Evolutionary conservation across 2,888 invertebrate genomes (phyloP).

Genomic region (Polia nebulosa): DNA sequence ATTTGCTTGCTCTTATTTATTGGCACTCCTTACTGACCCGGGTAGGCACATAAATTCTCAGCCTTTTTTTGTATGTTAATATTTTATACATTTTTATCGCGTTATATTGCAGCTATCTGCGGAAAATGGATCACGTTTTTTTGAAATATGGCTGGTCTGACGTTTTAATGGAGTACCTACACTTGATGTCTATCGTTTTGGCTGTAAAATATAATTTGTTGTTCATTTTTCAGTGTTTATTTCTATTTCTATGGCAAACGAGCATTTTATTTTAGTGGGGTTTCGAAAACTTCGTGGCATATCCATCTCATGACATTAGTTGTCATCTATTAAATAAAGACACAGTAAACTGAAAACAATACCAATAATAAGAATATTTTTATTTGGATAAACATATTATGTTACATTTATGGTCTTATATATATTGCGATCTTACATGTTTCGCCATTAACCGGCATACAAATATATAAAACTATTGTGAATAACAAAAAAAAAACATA

Average conservation of each 20-base stretch:
- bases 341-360: not conserved
- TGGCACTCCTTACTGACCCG: constrained; percentile 36
- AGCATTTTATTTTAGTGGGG: constrained; percentile 12
- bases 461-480: too few species aligned
- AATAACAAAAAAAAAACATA: too few species aligned
- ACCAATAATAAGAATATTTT: not conserved
- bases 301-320: constrained; percentile 18
- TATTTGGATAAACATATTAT: too few species aligned
- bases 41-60: constrained; percentile 38
- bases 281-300: not conserved
- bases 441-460: too few species aligned
- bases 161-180: constrained; percentile 53
- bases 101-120: constrained; percentile 57
- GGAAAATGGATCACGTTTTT: constrained; percentile 49
- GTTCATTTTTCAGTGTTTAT: constrained; percentile 28
- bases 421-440: too few species aligned
- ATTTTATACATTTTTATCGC: constrained; percentile 53
- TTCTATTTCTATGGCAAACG: constrained; percentile 14
- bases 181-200: constrained; percentile 45
- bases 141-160: constrained; percentile 40
- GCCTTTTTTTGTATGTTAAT: constrained; percentile 52
- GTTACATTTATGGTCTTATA: too few species aligned
- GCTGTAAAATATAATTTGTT: constrained; percentile 40
- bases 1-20: constrained; percentile 41
- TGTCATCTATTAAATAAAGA: not conserved